These are phyloP conservation scores for Oryctolagus cuniculus DNA, from an alignment of 2,113 vertebrate genomes.

Conservation along the genomic window DNA sequence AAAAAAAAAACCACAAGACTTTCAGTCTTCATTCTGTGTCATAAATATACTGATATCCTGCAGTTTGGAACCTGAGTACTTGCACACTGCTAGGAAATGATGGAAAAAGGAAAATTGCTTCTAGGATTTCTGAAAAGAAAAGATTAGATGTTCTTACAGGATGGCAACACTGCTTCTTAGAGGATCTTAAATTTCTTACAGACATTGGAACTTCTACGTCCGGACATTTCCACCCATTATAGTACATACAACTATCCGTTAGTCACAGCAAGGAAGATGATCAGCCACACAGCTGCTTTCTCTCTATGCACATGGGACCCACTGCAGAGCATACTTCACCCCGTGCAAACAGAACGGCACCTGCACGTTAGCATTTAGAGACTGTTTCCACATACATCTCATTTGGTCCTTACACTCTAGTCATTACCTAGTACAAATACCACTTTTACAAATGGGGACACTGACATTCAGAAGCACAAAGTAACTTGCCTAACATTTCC, in stretches of 20 bases:
- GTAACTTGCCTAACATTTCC: not conserved
- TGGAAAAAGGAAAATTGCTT: not conserved
- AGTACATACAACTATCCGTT: not conserved
- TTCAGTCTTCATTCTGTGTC: slow-evolving; percentile 73
- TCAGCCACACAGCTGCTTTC: not conserved
- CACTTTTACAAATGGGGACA: not conserved
- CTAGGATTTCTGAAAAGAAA: slow-evolving; percentile 20
- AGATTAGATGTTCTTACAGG: not conserved
- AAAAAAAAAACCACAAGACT: slow-evolving; percentile 79
- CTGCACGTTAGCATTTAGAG: not conserved
- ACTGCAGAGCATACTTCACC: not conserved
- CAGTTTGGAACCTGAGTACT: not conserved
- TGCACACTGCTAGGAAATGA: not conserved
- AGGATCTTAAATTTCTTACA: not conserved
- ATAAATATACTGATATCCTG: slow-evolving; percentile 71
- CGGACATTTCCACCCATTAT: not conserved
- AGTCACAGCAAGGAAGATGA: not conserved
- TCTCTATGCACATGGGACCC: not conserved
- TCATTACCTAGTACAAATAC: not conserved
- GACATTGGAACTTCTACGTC: not conserved
- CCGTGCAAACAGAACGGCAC: not conserved
- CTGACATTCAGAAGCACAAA: not conserved
- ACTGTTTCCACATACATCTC: not conserved
- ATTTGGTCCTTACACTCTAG: not conserved
- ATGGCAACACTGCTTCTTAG: not conserved